Base-by-base conservation (phyloP, 92 coral and sea anemone species). In the Palythoa heliodiscus region DNA sequence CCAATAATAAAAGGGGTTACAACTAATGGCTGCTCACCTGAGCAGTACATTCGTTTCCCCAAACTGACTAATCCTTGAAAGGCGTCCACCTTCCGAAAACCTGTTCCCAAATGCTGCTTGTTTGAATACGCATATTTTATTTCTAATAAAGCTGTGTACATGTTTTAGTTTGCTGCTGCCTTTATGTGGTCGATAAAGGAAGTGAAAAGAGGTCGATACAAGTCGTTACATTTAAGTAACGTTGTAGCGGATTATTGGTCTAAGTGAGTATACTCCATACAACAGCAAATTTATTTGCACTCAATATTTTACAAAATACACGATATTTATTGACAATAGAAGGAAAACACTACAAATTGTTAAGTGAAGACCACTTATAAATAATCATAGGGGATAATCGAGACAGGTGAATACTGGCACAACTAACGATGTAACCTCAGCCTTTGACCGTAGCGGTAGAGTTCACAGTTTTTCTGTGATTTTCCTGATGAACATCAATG, bases 121-220 rank as follows among this genome's bases (percentile, higher is more conserved):
- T 25, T 68, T 24, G 3, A 4, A 14, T 3, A 37, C 23, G 20
- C 5, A 0, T 71, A 37, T 17, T 40, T 71, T 2, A 60, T 11
- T 1, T 55, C 17, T 20, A 8, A 10, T 13, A 38, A 55, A 55
- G n/a, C 10, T 38, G 1, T 19, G 3, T 20, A n/a, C 14, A 20
- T 75, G 6, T 78, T 60, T 37, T 70, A 78, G 83, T 78, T 63
- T 15, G 71, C 71, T 35, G 19, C 83, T 5, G 55, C 47, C 35
- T 78, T 78, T 20, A 78, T 78, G 71, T 60, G 83, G 83, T 78
- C 71, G 10, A 5, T 78, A 38, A 43, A 47, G 11, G 83, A 78
- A 63, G 83, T 78, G 71, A 78, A 55, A 63, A 38, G 17, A 25
- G 70, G 83, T 1, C 55, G 83, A 78, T 66, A 78, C 54, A 52